Percentiles rank a stretch among this genome's conserved stretches.
These are phyloP conservation scores for Varecia variegata DNA, from an alignment of 2,797 vertebrate species.

Conservation along the genomic window DNA sequence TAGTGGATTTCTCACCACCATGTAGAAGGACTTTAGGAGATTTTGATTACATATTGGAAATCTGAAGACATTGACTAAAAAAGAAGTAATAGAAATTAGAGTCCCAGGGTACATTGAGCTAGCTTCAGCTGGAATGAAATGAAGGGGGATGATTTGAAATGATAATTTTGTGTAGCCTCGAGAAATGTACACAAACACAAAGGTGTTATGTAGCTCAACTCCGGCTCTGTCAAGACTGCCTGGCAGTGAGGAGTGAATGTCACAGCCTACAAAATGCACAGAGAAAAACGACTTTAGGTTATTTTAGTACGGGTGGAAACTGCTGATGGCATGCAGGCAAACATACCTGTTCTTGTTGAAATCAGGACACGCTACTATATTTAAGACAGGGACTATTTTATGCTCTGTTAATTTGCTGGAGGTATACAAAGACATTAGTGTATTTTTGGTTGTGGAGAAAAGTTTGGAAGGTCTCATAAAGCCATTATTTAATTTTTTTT, in stretches of 20 bases:
- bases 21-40: not conserved
- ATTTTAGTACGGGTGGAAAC: slow-evolving; percentile 34
- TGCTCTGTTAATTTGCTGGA: slow-evolving; percentile 6
- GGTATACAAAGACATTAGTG: not conserved
- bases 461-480: not conserved
- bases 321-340: not conserved
- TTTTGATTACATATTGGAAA: slow-evolving; percentile 35
- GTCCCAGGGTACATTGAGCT: not conserved
- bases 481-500: not conserved
- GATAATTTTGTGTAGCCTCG: slow-evolving; percentile 13
- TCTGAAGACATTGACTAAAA: not conserved
- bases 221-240: not conserved
- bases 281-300: slow-evolving; percentile 2
- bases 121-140: slow-evolving; percentile 18
- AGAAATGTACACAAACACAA: not conserved
- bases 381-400: slow-evolving; percentile 13
- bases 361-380: not conserved
- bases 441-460: not conserved
- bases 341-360: not conserved
- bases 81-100: not conserved
- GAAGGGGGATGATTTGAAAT: not conserved
- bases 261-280: slow-evolving; percentile 30
- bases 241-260: not conserved
- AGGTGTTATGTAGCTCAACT: not conserved
- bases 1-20: not conserved